These are phyloP conservation scores for Myiozetetes cayanensis DNA, from an alignment of 2,113 vertebrate species.

Conservation along the genomic window DNA sequence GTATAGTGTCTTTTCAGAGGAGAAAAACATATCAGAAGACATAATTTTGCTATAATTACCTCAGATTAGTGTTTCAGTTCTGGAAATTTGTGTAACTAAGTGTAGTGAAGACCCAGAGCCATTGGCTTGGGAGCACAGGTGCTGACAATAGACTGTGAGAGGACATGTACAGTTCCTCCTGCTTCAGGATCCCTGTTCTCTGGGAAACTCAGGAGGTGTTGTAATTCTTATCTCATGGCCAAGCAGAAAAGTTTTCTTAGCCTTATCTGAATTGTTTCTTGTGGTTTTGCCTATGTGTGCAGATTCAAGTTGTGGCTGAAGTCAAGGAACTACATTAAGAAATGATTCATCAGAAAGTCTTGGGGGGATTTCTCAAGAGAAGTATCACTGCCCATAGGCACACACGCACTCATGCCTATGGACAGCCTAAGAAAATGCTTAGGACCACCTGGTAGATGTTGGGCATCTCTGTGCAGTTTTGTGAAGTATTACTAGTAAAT, in stretches of 20 bases:
- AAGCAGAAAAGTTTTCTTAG: not conserved
- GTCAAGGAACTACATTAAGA: not conserved
- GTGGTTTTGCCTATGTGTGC: not conserved
- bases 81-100: not conserved
- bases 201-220: not conserved
- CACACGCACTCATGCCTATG: accelerated
- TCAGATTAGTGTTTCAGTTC: not conserved
- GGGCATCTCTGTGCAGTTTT: not conserved
- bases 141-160: not conserved
- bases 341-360: not conserved
- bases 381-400: not conserved
- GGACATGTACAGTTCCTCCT: not conserved
- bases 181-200: not conserved
- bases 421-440: not conserved
- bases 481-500: not conserved
- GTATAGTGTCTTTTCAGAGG: not conserved
- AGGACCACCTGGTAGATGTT: not conserved
- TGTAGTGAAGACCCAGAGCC: not conserved
- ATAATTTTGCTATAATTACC: not conserved
- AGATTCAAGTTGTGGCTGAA: not conserved
- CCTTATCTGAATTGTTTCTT: not conserved
- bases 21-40: accelerated
- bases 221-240: not conserved
- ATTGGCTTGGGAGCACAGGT: not conserved
- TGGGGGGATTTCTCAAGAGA: not conserved